Base-by-base conservation (phyloP, 2,113 vertebrate genomes). In the Rallus limicola region DNA sequence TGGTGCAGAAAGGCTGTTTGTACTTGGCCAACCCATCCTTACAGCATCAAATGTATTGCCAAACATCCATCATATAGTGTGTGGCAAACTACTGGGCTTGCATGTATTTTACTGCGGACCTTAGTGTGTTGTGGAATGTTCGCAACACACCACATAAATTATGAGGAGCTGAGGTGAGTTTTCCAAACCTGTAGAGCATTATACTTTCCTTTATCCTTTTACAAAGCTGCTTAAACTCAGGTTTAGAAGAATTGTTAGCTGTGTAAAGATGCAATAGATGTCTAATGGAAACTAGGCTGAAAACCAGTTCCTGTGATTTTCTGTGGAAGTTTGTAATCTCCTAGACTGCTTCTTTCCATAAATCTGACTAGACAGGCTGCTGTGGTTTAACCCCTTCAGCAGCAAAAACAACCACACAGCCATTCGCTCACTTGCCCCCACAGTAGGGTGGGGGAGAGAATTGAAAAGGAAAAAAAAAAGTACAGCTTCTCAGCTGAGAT, bases 21-120 rank as follows among this genome's bases (percentile, higher is more conserved):
- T 34, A 24, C 46, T 70, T 70, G 56, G 34, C 19, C 20, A 36
- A 1, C 1, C 16, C 34, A 29, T 72, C 60, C n/a, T 78, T 34
- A 23, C 4, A 16, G 11, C 29, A 67, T 55, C 29, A 81, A 52
- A 17, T 72, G 11, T 60, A 77, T 13, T 46, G 86, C 19, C 13
- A 21, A n/a, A 56, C 1, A 1, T 29, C 48, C 14, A 9, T 36
- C 28, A 9, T 17, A 4, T 1, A 3, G 5, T 31, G 23, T 60
- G 53, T 31, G 48, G 10, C 2, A 16, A 64, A 38, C 36, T 88
- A 13, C 78, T 85, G 85, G 16, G 53, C 77, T 79, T 75, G 42
- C 26, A 28, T 17, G 1, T 2, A 2, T n/a, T 76, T 78, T 44
- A 24, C 52, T 60, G 71, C 33, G 25, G 28, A 53, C 5, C 6